Evolutionary conservation across 2,888 invertebrate species (phyloP), one percentile per base, ranked within the genome.

Genomic region (Drosophila meridionalis): DNA sequence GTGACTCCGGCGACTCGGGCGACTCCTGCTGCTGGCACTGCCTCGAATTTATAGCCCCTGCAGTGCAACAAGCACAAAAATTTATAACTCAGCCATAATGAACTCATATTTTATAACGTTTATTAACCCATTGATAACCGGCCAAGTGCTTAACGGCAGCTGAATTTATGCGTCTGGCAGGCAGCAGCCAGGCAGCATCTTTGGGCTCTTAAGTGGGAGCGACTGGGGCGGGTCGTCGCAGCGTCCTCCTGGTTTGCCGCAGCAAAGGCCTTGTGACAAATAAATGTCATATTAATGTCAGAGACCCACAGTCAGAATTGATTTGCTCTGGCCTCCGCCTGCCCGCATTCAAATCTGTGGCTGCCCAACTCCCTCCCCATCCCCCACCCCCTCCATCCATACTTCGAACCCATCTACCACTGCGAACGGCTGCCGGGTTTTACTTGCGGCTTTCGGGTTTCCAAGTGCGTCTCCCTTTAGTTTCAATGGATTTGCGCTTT

Each of bases 281-380:
- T 87, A 90, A 90, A 88, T 87, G 87, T 87, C 87, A 90, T 76
- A 87, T 87, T 87, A 90, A 89, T 86, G 87, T 87, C 87, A 90
- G 78, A 79, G 59, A 45, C 72, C 72, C 85, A 76, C 83, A 85
- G 84, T 66, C 83, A 64, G 79, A 87, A 87, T 87, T 89, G 86
- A 89, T 87, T 87, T 74, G 85, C 50, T 72, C 61, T 66, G 78
- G 73, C 55, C 55, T 28, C 56, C 55, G n/a, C 50, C 20, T 34
- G 5, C 38, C 42, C 62, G 75, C 59, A 77, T 75, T 77, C 76
- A 76, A 78, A 80, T 78, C 75, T 67, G 64, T 14, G 63, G 43
- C 20, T n/a, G 42, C 32, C 58, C 75, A 59, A 38, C 12, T 20
- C 20, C 28, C 14, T 38, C 3, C 12, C n/a, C 34, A 43, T 3